Base-by-base conservation (phyloP, 2,797 vertebrate genomes). In the Coracias cyanogaster region DNA sequence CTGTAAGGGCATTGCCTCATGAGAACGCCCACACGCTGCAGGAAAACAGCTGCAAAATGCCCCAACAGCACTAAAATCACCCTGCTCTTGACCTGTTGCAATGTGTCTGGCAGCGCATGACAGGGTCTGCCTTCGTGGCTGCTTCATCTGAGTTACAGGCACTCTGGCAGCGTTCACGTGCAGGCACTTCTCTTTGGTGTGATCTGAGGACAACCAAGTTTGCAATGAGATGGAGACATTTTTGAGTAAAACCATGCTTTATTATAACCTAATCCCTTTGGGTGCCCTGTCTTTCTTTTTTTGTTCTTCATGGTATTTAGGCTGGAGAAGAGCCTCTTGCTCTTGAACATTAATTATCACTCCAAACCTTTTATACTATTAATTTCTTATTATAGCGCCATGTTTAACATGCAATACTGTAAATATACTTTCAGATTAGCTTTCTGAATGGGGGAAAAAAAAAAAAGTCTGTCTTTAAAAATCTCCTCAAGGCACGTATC, bases 71-170 rank as follows among this genome's bases (percentile, higher is more conserved):
- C 46, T 14, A 8, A 18, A 83, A 49, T 0, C 35, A 7, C 46
- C 74, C 39, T 25, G 21, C 54, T 54, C 58, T 17, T 4, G 14
- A 4, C 15, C 41, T 78, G 62, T 41, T 1, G 1, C 1, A 21
- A 39, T 0, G 0, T 3, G 39, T 26, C 19, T 0, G 7, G 41
- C 10, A 35, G n/a, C 2, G 10, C 22, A 15, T 1, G 0, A 9
- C 3, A 12, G 46, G 9, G 6, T 69, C 80, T 74, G 64, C 35
- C n/a, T 51, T 33, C 0, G 1, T 39, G 29, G 22, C 37, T 67
- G 33, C 2, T 26, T 58, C 54, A 49, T 55, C 39, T 20, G 31
- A 31, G 20, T 31, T 54, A 33, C 15, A 48, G 71, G 55, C 13
- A 11, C 61, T 43, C 39, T 20, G 19, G 54, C 43, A 51, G 41